Evolutionary conservation across 2,888 invertebrate species (phyloP).

Genomic region (Synergus gifuensis): DNA sequence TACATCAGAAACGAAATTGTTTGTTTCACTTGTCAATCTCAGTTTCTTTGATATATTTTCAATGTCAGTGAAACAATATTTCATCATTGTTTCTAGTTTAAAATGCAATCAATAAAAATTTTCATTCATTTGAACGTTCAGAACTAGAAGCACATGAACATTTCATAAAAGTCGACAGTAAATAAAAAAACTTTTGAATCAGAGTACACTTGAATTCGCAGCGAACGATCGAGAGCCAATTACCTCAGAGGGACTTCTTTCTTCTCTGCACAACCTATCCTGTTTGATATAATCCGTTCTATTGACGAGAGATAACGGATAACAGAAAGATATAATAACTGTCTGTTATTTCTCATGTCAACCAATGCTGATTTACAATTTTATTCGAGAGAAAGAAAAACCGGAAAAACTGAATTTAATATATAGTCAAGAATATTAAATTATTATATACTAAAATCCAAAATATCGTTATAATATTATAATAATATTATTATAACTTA

Average conservation of each 20-base stretch:
- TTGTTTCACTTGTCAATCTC: too few relatives aligned
- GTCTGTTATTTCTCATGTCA: conserved; percentile 4
- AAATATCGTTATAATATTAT: too few relatives aligned
- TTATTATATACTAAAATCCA: too few relatives aligned
- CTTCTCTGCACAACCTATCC: conserved; percentile 23
- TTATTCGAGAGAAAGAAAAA: background rate
- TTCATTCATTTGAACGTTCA: too few relatives aligned
- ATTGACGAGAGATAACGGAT: background rate
- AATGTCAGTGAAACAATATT: too few relatives aligned
- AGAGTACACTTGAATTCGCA: conserved; percentile 31
- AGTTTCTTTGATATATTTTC: too few relatives aligned
- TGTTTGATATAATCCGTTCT: conserved; percentile 12
- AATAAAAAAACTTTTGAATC: conserved; percentile 27
- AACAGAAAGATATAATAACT: conserved; percentile 21
- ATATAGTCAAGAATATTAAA: too few relatives aligned
- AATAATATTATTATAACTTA: too few relatives aligned
- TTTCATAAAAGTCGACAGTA: background rate
- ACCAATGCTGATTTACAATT: background rate
- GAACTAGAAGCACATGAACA: background rate
- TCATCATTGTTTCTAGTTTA: too few relatives aligned
- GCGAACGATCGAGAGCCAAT: conserved; percentile 37
- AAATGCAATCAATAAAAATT: too few relatives aligned
- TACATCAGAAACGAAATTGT: too few relatives aligned
- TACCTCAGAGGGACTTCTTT: conserved; percentile 20
- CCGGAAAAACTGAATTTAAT: background rate